Conservation (phyloP, 2,888 invertebrate species). For the Julus scanicus region DNA sequence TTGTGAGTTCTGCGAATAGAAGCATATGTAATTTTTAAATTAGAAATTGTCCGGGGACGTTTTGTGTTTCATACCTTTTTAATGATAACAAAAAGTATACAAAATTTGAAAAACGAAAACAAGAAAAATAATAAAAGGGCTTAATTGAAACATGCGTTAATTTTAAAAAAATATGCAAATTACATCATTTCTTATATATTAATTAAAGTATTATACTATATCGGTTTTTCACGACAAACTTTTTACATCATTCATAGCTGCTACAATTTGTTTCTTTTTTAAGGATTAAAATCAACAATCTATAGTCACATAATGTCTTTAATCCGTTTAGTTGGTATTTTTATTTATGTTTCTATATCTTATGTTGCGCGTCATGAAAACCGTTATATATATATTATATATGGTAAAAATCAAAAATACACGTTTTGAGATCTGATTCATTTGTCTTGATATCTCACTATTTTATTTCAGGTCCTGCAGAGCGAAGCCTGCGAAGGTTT, state of each 20-base stretch:
- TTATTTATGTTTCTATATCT: background rate
- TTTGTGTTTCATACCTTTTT: background rate
- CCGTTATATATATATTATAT: background rate
- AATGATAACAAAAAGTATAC: slow-evolving; percentile 39
- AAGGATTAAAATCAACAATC: background rate
- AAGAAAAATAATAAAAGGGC: background rate
- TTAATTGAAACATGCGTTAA: slow-evolving; percentile 26
- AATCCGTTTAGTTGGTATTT: background rate
- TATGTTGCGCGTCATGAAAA: background rate
- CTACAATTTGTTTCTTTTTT: background rate
- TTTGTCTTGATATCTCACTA: background rate
- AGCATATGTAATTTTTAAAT: background rate
- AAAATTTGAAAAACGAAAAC: slow-evolving; percentile 6
- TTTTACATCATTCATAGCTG: background rate
- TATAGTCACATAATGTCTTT: background rate
- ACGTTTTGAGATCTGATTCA: background rate
- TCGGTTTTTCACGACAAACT: background rate
- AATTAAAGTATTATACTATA: background rate
- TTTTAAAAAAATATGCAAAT: slow-evolving; percentile 17
- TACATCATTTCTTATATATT: slow-evolving; percentile 25
- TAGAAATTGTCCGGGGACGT: background rate
- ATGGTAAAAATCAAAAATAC: background rate
- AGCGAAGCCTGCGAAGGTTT: no score
- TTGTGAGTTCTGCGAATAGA: background rate
- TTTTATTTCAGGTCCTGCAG: background rate